Percentiles rank a stretch among this genome's conserved stretches.
phyloP scores from a whole-genome alignment of 1,140 invertebrate genomes.

The Atta colombica region DNA sequence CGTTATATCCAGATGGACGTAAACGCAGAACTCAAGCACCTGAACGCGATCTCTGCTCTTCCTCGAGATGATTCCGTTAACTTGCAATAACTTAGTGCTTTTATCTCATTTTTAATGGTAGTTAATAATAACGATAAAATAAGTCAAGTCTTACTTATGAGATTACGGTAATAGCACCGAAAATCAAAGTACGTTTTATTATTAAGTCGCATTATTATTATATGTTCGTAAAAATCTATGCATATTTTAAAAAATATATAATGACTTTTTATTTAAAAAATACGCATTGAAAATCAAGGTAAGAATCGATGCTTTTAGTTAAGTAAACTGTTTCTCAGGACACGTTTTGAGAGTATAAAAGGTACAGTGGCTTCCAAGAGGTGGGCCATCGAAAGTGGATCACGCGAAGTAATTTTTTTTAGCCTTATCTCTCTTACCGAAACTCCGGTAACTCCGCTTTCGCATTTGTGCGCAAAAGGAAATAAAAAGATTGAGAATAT shows the following conservation, averaged over 20 bases:
- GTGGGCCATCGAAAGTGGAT: slow-evolving; percentile 44
- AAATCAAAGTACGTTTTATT: not conserved
- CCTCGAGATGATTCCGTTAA: slow-evolving; percentile 12
- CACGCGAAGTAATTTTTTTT: slow-evolving; percentile 41
- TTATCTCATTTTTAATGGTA: slow-evolving; percentile 6
- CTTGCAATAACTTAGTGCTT: slow-evolving; percentile 1
- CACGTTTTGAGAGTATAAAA: not conserved
- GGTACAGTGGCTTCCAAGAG: slow-evolving; percentile 16
- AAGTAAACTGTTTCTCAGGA: not conserved
- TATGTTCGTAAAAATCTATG: not conserved
- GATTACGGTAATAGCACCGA: not conserved
- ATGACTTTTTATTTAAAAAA: not conserved
- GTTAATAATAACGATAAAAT: slow-evolving; percentile 9
- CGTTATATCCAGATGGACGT: slow-evolving; percentile 48
- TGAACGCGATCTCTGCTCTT: slow-evolving; percentile 27
- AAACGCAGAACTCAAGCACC: slow-evolving; percentile 7
- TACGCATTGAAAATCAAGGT: not conserved
- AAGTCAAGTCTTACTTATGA: not conserved
- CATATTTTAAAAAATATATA: not conserved
- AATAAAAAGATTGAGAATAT: not conserved
- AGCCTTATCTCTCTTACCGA: not conserved
- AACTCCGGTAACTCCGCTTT: not conserved
- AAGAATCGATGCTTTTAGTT: slow-evolving; percentile 8
- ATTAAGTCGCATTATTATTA: not conserved
- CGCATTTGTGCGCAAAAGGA: not conserved